Evolutionary conservation across 2,888 invertebrate genomes (phyloP).

Genomic region (Homarus gammarus): DNA sequence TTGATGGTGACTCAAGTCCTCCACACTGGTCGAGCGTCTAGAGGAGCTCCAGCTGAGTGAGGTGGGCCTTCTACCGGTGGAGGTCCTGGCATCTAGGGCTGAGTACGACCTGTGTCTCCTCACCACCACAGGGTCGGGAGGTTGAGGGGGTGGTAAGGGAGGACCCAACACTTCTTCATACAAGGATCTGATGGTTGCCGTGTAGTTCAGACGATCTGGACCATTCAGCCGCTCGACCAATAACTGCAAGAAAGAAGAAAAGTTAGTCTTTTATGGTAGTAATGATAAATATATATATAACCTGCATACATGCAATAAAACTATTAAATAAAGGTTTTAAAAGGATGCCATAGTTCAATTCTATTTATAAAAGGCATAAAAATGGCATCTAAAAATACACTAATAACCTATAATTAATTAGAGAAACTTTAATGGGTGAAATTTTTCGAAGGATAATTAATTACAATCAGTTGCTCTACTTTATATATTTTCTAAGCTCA

Average conservation of each 20-base stretch:
- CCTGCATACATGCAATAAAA: too few relatives aligned
- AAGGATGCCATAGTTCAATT: too few relatives aligned
- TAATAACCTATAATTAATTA: too few relatives aligned
- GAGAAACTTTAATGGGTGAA: too few relatives aligned
- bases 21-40: constrained; percentile 21
- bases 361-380: too few relatives aligned
- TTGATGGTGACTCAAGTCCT: constrained; percentile 24
- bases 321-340: too few relatives aligned
- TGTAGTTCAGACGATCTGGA: constrained; percentile 46
- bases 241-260: constrained; percentile 12
- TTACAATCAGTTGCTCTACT: too few relatives aligned
- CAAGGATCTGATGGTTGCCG: constrained; percentile 39
- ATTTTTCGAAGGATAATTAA: too few relatives aligned
- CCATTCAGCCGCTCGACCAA: constrained; percentile 49
- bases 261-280: too few relatives aligned
- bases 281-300: too few relatives aligned
- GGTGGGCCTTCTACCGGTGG: not conserved
- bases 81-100: constrained; percentile 4
- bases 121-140: not conserved
- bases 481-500: too few relatives aligned
- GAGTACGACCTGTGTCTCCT: constrained; percentile 37
- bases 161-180: constrained; percentile 45
- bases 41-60: not conserved
- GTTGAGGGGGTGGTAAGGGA: not conserved
- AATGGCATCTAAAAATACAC: too few relatives aligned